Evolutionary conservation across 1,140 invertebrate species (phyloP).

Genomic region (Oppia nitens): DNA sequence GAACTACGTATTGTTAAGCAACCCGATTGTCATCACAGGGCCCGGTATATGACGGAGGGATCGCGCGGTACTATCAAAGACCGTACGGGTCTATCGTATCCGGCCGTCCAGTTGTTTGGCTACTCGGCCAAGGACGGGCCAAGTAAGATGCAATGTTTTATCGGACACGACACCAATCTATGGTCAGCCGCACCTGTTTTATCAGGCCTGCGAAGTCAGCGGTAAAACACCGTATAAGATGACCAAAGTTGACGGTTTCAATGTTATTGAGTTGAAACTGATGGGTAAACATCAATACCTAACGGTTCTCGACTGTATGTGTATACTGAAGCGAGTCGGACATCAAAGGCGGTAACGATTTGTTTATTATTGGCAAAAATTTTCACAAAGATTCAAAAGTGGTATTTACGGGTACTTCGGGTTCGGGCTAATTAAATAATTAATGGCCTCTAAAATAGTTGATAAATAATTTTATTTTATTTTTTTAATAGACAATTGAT

Average conservation of each 20-base stretch:
- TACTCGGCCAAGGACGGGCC: conserved; percentile 60
- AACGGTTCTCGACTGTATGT: conserved; percentile 40
- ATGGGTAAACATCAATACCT: conserved; percentile 71
- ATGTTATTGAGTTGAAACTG: conserved; percentile 77
- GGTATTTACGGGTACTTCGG: no score
- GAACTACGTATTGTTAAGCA: conserved; percentile 69
- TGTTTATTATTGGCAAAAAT: conserved; percentile 90
- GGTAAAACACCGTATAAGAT: conserved; percentile 84
- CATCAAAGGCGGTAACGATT: conserved; percentile 56
- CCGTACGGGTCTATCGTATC: conserved; percentile 75
- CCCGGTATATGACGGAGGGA: conserved; percentile 79
- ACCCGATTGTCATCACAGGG: conserved; percentile 85
- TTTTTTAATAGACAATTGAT: no score
- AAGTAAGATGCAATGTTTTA: conserved; percentile 71
- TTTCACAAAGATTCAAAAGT: conserved; percentile 87
- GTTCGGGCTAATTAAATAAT: no score
- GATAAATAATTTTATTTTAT: no score
- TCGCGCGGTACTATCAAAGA: conserved; percentile 90
- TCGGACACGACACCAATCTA: conserved; percentile 71
- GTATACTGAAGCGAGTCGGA: conserved; percentile 50
- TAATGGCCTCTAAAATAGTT: no score
- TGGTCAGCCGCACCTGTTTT: conserved; percentile 80
- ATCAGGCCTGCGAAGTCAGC: conserved; percentile 51
- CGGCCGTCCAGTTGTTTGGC: conserved; percentile 70
- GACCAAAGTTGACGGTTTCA: conserved; percentile 72